These are phyloP conservation scores for Mastigias papua DNA, from an alignment of 30 jellyfish, hydroid and myxozoan genomes.

Conservation along the genomic window DNA sequence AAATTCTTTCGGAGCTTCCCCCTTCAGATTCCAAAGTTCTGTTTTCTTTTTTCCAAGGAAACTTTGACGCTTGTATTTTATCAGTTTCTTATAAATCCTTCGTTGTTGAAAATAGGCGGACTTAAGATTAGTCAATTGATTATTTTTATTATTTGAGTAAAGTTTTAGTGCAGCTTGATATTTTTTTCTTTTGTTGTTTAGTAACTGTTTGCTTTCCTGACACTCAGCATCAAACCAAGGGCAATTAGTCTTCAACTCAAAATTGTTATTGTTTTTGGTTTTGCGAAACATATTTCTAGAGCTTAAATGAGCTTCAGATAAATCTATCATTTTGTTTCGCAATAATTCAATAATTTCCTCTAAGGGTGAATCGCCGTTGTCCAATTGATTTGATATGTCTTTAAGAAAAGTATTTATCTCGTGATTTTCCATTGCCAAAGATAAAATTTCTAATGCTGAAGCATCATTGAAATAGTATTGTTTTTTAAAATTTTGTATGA, in stretches of 20 bases:
- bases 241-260: too few relatives aligned
- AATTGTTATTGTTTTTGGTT: background rate
- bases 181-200: constrained; percentile 15
- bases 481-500: constrained; percentile 1
- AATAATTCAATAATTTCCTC: constrained; percentile 3
- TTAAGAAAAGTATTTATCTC: constrained; percentile 21
- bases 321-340: constrained; percentile 17
- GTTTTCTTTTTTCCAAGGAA: constrained; percentile 23
- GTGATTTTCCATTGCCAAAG: constrained; percentile 1
- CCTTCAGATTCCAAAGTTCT: constrained; percentile 28
- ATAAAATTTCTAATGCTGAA: background rate
- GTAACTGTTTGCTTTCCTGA: constrained; percentile 6
- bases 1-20: constrained; percentile 29
- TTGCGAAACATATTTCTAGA: constrained; percentile 7
- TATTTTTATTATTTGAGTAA: constrained; percentile 3
- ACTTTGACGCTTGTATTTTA: constrained; percentile 29
- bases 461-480: constrained; percentile 19
- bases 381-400: constrained; percentile 14
- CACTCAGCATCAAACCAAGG: constrained; percentile 26
- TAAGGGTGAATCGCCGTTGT: background rate
- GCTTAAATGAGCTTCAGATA: constrained; percentile 3
- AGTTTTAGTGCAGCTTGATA: constrained; percentile 30
- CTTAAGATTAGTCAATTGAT: constrained; percentile 1
- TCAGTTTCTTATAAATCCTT: constrained; percentile 31
- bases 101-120: constrained; percentile 9